phyloP scores from a whole-genome alignment of 2,797 vertebrate species.

The Hylomyscus alleni region DNA sequence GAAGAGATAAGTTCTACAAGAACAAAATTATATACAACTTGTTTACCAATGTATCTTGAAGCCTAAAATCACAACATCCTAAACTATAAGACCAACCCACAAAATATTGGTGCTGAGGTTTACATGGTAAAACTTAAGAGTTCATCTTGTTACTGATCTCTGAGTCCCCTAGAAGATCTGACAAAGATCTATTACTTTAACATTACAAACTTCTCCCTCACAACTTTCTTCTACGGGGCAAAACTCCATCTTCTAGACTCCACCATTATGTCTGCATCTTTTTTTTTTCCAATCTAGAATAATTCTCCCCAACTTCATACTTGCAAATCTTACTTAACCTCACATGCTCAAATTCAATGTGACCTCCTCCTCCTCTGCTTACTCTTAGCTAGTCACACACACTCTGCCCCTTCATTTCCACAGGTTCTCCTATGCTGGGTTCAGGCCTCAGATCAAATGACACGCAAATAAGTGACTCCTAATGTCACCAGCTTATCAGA shows the following conservation, averaged over 20 bases:
- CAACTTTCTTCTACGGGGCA: neutral
- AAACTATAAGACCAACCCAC: slow-evolving; percentile 34
- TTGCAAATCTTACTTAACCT: slow-evolving; percentile 57
- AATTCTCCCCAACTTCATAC: neutral
- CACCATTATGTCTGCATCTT: slow-evolving; percentile 38
- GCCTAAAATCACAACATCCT: slow-evolving; percentile 28
- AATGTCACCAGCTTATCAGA: slow-evolving; percentile 25
- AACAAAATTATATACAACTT: neutral
- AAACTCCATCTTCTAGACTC: slow-evolving; percentile 50
- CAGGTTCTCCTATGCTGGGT: slow-evolving; percentile 6
- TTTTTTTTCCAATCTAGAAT: slow-evolving; percentile 26
- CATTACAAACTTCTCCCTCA: slow-evolving; percentile 39
- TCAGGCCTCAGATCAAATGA: slow-evolving; percentile 48
- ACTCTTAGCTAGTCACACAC: neutral
- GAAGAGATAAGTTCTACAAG: neutral
- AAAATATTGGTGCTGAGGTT: neutral
- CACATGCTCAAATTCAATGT: slow-evolving; percentile 58
- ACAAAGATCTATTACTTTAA: slow-evolving; percentile 21
- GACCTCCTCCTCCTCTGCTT: neutral
- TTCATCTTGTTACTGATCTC: slow-evolving; percentile 28
- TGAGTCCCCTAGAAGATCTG: slow-evolving; percentile 13
- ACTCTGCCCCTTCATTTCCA: slow-evolving; percentile 60
- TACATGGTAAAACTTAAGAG: slow-evolving; percentile 41
- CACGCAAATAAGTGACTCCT: slow-evolving; percentile 44
- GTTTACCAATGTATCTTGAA: slow-evolving; percentile 28